Evolutionary conservation across 2,888 invertebrate genomes (phyloP).

Genomic region (Aethes cnicana): DNA sequence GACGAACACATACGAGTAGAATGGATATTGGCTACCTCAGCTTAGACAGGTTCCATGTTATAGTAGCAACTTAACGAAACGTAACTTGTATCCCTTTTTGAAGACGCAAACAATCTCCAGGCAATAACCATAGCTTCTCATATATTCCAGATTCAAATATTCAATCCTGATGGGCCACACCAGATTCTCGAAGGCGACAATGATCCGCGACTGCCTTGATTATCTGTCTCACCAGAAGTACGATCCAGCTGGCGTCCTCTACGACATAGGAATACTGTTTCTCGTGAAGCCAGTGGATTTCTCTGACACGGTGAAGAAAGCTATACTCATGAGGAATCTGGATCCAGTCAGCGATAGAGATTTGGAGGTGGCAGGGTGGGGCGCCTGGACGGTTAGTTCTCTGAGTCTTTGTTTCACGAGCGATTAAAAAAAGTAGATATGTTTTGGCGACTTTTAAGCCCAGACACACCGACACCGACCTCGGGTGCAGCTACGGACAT

Average conservation of each 20-base stretch:
- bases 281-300: not conserved
- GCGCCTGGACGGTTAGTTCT: constrained; percentile 4
- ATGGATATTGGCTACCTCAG: too few species aligned
- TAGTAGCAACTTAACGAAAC: too few species aligned
- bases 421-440: not conserved
- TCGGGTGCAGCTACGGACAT: too few species aligned
- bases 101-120: too few species aligned
- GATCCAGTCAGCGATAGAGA: not conserved
- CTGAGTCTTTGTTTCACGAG: not conserved
- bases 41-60: too few species aligned
- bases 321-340: not conserved
- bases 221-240: constrained; percentile 1
- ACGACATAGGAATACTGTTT: constrained; percentile 13
- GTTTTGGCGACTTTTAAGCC: too few species aligned
- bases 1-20: too few species aligned
- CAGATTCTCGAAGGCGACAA: not conserved
- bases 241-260: not conserved
- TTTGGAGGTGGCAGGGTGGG: constrained; percentile 13
- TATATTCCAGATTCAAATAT: constrained; percentile 6
- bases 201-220: not conserved
- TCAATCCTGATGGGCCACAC: constrained; percentile 8
- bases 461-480: too few species aligned
- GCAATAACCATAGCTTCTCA: too few species aligned
- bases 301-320: not conserved
- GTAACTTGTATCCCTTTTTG: too few species aligned